Conservation (phyloP, 2,797 vertebrate genomes). For the Philypnodon macrostomus region DNA sequence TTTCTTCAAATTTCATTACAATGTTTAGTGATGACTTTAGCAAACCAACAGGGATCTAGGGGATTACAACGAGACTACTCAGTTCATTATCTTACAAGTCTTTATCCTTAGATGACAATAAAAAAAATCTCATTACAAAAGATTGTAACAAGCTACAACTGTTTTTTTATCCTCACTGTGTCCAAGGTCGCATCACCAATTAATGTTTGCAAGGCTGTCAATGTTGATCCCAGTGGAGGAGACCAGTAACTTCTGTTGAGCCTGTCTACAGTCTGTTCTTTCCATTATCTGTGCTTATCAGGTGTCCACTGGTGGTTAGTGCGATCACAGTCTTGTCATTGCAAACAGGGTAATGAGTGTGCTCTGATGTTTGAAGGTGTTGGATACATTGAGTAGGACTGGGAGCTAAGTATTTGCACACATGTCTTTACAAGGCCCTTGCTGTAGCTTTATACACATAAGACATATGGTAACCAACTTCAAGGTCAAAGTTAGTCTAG, state of each 20-base stretch:
- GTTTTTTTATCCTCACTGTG: conserved; percentile 44
- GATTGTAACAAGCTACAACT: conserved; percentile 47
- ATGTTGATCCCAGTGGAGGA: conserved; percentile 43
- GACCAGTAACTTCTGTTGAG: conserved; percentile 43
- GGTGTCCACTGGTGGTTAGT: conserved; percentile 39
- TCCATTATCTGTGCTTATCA: conserved; percentile 58
- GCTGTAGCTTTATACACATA: background rate
- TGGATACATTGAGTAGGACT: conserved; percentile 2
- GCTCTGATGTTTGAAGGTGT: conserved; percentile 15
- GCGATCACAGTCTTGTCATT: conserved; percentile 20
- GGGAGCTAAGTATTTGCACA: background rate
- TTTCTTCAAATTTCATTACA: conserved; percentile 48
- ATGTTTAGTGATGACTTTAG: conserved; percentile 47
- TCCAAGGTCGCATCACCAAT: conserved; percentile 61
- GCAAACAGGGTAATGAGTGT: conserved; percentile 2
- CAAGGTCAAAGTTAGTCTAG: too few relatives aligned
- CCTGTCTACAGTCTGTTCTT: conserved; percentile 48
- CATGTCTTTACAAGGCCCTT: background rate
- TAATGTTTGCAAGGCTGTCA: conserved; percentile 55
- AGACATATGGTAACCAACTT: background rate
- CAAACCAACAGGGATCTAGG: conserved; percentile 38
- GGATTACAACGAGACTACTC: conserved; percentile 50
- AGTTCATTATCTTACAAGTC: conserved; percentile 57
- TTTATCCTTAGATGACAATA: conserved; percentile 37
- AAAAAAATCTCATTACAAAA: conserved; percentile 59